A percentile compares a stretch with the other conserved stretches of the same genome.
Conservation (phyloP, 2,797 vertebrate genomes). For the Sandelia bainsii region DNA sequence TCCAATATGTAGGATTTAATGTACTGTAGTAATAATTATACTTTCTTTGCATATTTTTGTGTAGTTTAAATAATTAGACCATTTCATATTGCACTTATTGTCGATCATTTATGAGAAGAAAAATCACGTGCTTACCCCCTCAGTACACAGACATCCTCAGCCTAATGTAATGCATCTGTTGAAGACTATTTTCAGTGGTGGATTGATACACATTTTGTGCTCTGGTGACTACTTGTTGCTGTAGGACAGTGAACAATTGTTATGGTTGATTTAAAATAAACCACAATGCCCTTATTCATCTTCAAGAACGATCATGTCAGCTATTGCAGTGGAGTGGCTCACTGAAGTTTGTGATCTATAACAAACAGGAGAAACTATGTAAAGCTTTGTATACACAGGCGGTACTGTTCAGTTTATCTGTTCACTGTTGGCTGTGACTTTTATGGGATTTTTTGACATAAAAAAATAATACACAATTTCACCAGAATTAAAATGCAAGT, state of each 20-base stretch:
- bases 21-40: neutral
- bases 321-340: neutral
- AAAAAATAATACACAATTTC: neutral
- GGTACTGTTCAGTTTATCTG: neutral
- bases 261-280: slow-evolving; percentile 15
- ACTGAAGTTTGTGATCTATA: neutral
- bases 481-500: neutral
- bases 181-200: neutral
- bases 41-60: neutral
- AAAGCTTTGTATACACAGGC: neutral
- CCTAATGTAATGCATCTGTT: neutral
- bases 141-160: slow-evolving; percentile 4
- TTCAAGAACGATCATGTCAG: neutral
- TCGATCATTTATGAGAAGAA: neutral
- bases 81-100: neutral
- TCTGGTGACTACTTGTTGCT: neutral
- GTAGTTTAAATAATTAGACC: neutral
- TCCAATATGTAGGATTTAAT: neutral
- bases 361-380: slow-evolving; percentile 6
- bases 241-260: neutral
- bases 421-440: neutral
- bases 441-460: neutral
- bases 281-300: neutral
- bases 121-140: neutral
- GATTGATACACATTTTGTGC: neutral